phyloP scores from a whole-genome alignment of 2,888 invertebrate species.

The Neoscelio sp. region DNA sequence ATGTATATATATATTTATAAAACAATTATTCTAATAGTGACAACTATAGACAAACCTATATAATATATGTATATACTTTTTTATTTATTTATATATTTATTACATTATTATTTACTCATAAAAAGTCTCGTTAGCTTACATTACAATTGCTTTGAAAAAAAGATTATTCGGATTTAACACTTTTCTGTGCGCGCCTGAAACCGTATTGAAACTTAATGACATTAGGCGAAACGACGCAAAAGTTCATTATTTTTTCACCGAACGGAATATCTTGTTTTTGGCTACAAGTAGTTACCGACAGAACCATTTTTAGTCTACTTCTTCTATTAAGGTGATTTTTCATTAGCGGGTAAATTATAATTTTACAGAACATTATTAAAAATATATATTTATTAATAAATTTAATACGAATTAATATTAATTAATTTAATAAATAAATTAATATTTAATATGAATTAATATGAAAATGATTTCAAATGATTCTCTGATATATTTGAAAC shows the following conservation, averaged over 20 bases:
- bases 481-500: no score
- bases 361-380: no score
- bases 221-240: not conserved
- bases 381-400: no score
- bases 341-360: no score
- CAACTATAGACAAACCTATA: constrained; percentile 52
- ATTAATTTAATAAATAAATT: no score
- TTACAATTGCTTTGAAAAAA: constrained; percentile 10
- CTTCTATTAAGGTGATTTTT: no score
- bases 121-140: constrained; percentile 39
- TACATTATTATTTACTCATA: constrained; percentile 35
- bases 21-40: constrained; percentile 58
- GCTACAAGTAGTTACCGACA: constrained; percentile 26
- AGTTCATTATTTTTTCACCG: not conserved
- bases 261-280: constrained; percentile 14
- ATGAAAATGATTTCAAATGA: no score
- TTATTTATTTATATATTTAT: constrained; percentile 35
- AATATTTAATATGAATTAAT: no score
- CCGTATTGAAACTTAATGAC: constrained; percentile 11
- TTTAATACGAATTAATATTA: no score
- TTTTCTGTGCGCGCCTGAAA: constrained; percentile 18
- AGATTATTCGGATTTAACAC: constrained; percentile 5
- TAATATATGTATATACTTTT: constrained; percentile 21
- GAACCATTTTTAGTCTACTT: constrained; percentile 16
- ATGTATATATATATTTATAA: no score